phyloP scores from a whole-genome alignment of 2,888 invertebrate genomes.

The Erebia ligea region DNA sequence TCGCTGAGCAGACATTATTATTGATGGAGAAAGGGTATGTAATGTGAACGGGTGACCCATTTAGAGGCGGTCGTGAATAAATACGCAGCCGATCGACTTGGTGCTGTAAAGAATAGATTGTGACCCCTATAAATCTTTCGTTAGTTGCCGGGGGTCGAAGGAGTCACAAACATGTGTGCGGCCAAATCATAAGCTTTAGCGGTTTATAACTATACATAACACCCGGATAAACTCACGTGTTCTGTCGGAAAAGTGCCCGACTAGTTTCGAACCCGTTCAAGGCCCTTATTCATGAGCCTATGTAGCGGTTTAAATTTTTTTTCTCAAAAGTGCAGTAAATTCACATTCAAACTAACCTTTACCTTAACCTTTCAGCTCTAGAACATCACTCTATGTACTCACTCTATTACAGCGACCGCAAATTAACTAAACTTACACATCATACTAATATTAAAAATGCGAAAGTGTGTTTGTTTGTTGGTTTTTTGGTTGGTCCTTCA shows the following conservation, averaged over 20 bases:
- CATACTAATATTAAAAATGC: too few species aligned
- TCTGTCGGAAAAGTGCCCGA: too few species aligned
- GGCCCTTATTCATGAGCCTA: conserved; percentile 11
- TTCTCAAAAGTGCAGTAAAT: too few species aligned
- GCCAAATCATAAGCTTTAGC: conserved; percentile 16
- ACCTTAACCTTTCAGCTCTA: too few species aligned
- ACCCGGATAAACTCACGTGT: too few species aligned
- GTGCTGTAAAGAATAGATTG: conserved; percentile 56
- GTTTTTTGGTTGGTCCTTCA: too few species aligned
- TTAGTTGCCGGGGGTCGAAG: conserved; percentile 60
- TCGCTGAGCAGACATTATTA: conserved; percentile 35
- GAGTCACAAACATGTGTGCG: conserved; percentile 47
- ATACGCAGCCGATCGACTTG: conserved; percentile 52
- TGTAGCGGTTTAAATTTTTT: conserved; percentile 5
- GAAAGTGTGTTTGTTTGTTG: too few species aligned
- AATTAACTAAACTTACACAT: too few species aligned
- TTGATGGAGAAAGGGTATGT: conserved; percentile 36
- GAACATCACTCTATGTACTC: too few species aligned
- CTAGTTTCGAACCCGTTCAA: neutral
- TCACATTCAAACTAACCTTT: too few species aligned
- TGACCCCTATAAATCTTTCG: conserved; percentile 71
- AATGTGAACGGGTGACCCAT: conserved; percentile 42
- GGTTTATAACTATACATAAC: too few species aligned
- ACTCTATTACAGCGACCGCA: too few species aligned
- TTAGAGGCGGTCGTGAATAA: conserved; percentile 48